Base-by-base conservation (phyloP, 2,888 invertebrate species). In the Schizotus pectinicornis region DNA sequence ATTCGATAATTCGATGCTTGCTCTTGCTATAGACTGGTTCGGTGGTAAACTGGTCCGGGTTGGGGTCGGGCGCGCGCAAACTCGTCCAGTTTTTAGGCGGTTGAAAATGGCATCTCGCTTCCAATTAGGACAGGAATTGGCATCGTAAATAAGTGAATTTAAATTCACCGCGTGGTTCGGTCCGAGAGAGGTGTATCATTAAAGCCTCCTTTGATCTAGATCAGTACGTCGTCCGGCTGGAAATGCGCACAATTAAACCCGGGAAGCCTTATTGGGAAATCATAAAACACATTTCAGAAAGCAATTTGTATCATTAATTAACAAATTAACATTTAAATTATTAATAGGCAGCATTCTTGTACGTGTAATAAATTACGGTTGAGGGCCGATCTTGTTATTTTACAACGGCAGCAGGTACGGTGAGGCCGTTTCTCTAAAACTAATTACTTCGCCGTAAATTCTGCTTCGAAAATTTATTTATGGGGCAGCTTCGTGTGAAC, bases 301-400 rank as follows among this genome's bases (percentile, higher is more conserved):
- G 77, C 77, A 80, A 80, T 80, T 80, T 80, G 80, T 80, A 79
- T 75, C 79, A 80, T 80, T 80, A 80, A 80, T 80, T 80, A 79
- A 80, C 77, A 78, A 80, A 80, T 80, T 80, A 79, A 79, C 80
- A 80, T 80, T 79, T 80, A 79, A 80, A 80, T 80, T 80, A 80
- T 80, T 78, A 79, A 79, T 77, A 75, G 76, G 69, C 74, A 61
- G 71, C 77, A 77, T 77, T 77, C 78, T 73, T 69, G 22, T 22
- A 53, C 58, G 56, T 50, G 71, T 62, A 57, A 77, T 77, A 77
- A 78, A 77, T 78, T 74, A 75, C 70, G 49, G 64, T 65, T 68
- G 54, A 67, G 59, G 72, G 71, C 37, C 66, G 74, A 70, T 74
- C 71, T 72, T 58, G 67, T 69, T 67, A 65, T 61, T 61, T 59